A percentile compares a stretch with the other conserved stretches of the same genome.
Evolutionary conservation across 2,888 invertebrate genomes (phyloP).

Genomic region (Macrophya alboannulata): DNA sequence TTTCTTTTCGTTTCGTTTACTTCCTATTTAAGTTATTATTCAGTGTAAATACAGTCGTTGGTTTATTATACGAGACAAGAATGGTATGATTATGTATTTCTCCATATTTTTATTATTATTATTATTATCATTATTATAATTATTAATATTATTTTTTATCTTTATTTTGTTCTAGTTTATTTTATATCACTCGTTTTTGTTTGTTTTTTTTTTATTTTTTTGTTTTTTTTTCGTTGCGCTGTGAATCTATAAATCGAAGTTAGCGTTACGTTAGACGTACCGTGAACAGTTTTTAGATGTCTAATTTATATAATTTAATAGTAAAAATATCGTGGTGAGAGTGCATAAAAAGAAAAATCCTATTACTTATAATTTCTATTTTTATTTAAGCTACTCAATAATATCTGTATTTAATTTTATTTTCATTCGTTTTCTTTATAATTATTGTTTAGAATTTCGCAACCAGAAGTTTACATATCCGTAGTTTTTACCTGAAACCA

Average conservation of each 20-base stretch:
- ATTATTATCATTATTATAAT: not conserved
- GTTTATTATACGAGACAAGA: conserved; percentile 11
- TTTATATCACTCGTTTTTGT: conserved; percentile 4
- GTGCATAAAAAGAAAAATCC: conserved; percentile 39
- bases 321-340: conserved; percentile 25
- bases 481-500: conserved; percentile 48
- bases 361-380: conserved; percentile 47
- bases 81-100: not conserved
- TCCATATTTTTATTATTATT: not conserved
- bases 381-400: conserved; percentile 7
- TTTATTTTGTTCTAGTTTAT: conserved; percentile 3
- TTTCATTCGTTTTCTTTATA: not conserved
- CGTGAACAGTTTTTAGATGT: conserved; percentile 17
- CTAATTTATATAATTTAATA: not conserved
- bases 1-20: not conserved
- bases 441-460: conserved; percentile 41
- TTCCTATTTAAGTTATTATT: conserved; percentile 45
- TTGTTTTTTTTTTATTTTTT: too few species aligned
- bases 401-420: not conserved
- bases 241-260: conserved; percentile 32
- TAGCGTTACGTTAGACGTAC: conserved; percentile 25
- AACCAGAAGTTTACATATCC: conserved; percentile 56
- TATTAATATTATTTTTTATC: not conserved
- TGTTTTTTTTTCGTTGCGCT: not conserved
- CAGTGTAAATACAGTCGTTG: conserved; percentile 43